Conservation (phyloP, 2,113 vertebrate genomes). For the Azemiops feae region DNA sequence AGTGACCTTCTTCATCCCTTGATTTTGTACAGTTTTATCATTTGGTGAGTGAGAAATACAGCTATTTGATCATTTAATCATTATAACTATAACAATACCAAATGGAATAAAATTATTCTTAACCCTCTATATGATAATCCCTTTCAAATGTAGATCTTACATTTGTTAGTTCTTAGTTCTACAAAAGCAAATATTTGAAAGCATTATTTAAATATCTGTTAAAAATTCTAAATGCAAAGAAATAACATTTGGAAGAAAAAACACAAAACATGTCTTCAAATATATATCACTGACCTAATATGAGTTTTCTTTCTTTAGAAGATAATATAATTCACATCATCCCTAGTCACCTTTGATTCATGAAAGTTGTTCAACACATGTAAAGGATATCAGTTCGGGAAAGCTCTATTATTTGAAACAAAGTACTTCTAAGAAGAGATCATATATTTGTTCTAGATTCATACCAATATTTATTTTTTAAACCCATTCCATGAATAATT, state of each 20-base stretch:
- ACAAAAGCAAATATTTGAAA: slow-evolving; percentile 33
- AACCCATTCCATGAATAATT: background rate
- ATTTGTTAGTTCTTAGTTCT: background rate
- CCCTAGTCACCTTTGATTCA: background rate
- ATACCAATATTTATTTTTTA: slow-evolving; percentile 31
- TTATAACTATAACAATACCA: slow-evolving; percentile 37
- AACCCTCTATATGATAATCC: background rate
- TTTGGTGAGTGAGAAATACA: slow-evolving; percentile 50
- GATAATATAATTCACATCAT: background rate
- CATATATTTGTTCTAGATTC: background rate
- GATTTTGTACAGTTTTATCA: slow-evolving; percentile 17
- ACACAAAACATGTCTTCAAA: slow-evolving; percentile 4
- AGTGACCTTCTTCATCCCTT: background rate
- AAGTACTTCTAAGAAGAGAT: slow-evolving; percentile 11
- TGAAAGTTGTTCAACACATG: background rate
- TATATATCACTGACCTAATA: slow-evolving; percentile 43
- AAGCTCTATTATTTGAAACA: slow-evolving; percentile 11
- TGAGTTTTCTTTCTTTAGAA: slow-evolving; percentile 20
- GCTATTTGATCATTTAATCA: slow-evolving; percentile 29
- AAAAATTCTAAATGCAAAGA: slow-evolving; percentile 53
- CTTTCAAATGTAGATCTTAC: background rate
- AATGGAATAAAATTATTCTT: slow-evolving; percentile 28
- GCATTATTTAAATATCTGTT: slow-evolving; percentile 21
- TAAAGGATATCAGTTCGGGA: background rate
- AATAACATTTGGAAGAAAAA: slow-evolving; percentile 36